Evolutionary conservation across 2,797 vertebrate species (phyloP), one percentile per base, ranked within the genome.

Genomic region (Amphiprion clarkii): DNA sequence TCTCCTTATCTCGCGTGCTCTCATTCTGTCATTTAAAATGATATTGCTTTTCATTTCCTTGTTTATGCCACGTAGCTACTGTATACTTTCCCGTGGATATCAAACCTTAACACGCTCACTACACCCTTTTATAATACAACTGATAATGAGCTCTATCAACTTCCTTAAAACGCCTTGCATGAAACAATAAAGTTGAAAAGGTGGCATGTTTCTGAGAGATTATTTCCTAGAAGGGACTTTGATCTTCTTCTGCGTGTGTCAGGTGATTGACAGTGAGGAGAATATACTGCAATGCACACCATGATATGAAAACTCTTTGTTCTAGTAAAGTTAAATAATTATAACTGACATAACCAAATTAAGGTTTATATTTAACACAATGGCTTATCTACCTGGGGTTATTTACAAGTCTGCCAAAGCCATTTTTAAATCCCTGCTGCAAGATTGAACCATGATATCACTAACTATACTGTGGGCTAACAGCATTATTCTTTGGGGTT

Each of bases 1-100:
- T 57, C 64, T 65, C 39, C 40, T 71, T 54, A 23, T 68, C 33
- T 36, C 57, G 52, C 68, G 42, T 74, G 73, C 48, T 76, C 74
- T 48, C 53, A 67, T 67, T 75, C 40, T 51, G 68, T 81, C 69
- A 75, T 7, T 57, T 36, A 10, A 74, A 62, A 57, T 14, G 2
- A 71, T 51, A 56, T 76, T 16, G 49, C 10, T 31, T 81, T 63
- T 76, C 2, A 68, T 67, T 78, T 40, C 21, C 27, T 54, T 68
- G 46, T 71, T 66, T 29, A 48, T 64, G 23, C 23, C 16, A 62
- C 58, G 68, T 19, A 39, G 40, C 53, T 36, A 66, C 51, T 65
- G 44, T 64, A 66, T 17, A 56, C 71, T 75, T 78, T 21, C 29
- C 17, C 33, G 29, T 67, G 36, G 54, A 46, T 44, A n/a, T 36